A percentile compares a stretch with the other conserved stretches of the same genome.
Evolutionary conservation across 2,113 vertebrate genomes (phyloP).

Genomic region (Melanerpes formicivorus): DNA sequence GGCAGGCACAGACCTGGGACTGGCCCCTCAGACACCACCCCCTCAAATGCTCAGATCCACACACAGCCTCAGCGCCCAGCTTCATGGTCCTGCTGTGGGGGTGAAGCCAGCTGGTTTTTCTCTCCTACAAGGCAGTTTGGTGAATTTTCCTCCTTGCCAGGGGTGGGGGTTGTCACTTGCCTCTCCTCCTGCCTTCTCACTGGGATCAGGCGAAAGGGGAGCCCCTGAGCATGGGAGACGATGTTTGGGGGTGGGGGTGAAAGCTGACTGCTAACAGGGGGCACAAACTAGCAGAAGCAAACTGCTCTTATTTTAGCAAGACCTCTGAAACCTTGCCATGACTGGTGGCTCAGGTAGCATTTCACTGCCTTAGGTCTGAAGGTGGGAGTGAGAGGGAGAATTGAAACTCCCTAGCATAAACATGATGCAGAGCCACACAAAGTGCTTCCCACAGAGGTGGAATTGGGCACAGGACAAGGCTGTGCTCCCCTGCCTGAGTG

Average conservation of each 20-base stretch:
- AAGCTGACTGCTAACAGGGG: fast-evolving
- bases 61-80: fast-evolving
- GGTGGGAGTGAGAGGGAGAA: not conserved
- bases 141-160: not conserved
- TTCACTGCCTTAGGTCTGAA: not conserved
- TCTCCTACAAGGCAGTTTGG: fast-evolving
- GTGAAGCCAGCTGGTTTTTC: not conserved
- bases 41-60: not conserved
- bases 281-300: not conserved
- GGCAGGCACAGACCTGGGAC: not conserved
- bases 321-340: not conserved
- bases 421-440: not conserved
- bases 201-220: not conserved
- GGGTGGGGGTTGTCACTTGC: fast-evolving
- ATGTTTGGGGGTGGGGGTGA: not conserved
- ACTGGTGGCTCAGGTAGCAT: not conserved
- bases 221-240: fast-evolving
- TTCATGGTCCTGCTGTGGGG: fast-evolving
- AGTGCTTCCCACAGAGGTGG: not conserved
- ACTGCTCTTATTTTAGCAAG: fast-evolving
- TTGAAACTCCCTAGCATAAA: not conserved
- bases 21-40: not conserved
- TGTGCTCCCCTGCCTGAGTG: not conserved
- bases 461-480: fast-evolving
- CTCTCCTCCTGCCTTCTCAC: not conserved